These are phyloP conservation scores for Ctenomys sociabilis DNA, from an alignment of 2,113 vertebrate genomes.

Conservation along the genomic window DNA sequence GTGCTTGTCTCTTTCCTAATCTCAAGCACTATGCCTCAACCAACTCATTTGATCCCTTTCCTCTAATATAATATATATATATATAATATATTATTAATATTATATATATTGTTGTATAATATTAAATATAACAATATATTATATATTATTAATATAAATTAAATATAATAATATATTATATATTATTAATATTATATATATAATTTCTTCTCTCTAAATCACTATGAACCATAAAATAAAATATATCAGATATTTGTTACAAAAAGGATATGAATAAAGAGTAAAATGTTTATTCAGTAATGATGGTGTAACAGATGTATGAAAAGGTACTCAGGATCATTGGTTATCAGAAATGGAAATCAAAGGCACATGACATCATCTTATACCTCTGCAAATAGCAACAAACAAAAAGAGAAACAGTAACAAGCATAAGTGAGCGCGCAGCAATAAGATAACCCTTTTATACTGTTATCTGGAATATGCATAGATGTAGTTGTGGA, in stretches of 20 bases:
- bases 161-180: neutral
- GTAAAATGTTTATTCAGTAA: neutral
- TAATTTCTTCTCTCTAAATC: neutral
- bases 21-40: neutral
- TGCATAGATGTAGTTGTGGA: neutral
- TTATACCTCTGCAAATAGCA: neutral
- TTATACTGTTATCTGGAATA: neutral
- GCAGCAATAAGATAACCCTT: neutral
- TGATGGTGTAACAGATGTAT: neutral
- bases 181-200: neutral
- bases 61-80: neutral
- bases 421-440: neutral
- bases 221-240: neutral
- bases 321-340: neutral
- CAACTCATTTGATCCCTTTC: neutral
- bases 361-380: neutral
- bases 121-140: too few species aligned
- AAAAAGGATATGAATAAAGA: neutral
- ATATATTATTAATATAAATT: too few species aligned
- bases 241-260: neutral
- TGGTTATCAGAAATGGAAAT: neutral
- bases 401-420: neutral
- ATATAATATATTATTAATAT: neutral
- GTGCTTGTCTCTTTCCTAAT: neutral
- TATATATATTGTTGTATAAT: too few species aligned